Conservation (phyloP, 2,113 vertebrate species). For the Rhodinocichla rosea region DNA sequence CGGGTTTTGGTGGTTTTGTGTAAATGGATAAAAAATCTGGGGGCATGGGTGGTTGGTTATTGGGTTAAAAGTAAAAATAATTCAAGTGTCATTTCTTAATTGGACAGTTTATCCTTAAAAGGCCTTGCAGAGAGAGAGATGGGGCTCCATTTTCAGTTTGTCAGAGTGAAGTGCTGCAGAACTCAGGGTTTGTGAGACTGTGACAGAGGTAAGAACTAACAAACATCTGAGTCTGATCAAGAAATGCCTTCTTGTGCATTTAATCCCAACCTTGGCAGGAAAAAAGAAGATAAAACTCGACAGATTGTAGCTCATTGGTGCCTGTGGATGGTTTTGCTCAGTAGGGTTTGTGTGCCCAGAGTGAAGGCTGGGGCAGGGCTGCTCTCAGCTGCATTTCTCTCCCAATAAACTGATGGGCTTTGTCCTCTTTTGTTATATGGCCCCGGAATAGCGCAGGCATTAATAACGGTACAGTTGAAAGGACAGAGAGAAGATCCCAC, state of each 20-base stretch:
- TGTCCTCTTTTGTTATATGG: background rate
- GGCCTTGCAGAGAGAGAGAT: background rate
- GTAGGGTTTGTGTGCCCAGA: background rate
- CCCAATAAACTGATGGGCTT: background rate
- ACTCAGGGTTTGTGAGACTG: background rate
- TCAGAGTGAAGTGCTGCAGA: background rate
- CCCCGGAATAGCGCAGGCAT: background rate
- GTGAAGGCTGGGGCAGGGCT: background rate
- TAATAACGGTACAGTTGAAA: background rate
- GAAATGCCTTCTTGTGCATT: background rate
- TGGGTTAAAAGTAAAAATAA: background rate
- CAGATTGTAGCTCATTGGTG: background rate
- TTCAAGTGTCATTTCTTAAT: background rate
- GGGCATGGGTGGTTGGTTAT: background rate
- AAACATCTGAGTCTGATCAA: background rate
- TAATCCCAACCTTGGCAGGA: background rate
- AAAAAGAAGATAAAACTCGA: background rate
- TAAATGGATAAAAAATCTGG: background rate
- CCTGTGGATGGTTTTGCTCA: background rate
- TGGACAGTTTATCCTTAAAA: background rate
- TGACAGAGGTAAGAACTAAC: background rate
- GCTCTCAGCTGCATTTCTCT: background rate
- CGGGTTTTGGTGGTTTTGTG: background rate
- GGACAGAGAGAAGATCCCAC: background rate
- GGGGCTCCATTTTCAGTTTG: background rate